Base-by-base conservation (phyloP, 2,797 vertebrate species). In the Urophycis tenuis region DNA sequence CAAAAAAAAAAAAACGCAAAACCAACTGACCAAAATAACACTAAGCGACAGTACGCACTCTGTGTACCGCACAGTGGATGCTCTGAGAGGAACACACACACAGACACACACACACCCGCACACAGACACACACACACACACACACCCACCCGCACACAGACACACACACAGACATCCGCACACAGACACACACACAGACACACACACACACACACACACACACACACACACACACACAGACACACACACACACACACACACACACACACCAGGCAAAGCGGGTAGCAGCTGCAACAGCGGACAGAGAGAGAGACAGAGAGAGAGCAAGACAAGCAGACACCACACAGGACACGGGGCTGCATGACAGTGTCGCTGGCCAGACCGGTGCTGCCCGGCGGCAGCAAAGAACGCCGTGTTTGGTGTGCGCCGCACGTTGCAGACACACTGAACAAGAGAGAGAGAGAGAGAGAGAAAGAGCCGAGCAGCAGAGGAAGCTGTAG, bases 171-270 rank as follows among this genome's bases (percentile, higher is more conserved):
- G 75, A 64, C 12, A 49, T 2, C 41, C n/a, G n/a, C n/a, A n/a
- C 83, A 64, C 84, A 80, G 81, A 19, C 49, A 83, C 86, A 90
- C 90, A 87, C 49, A 67, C 32, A 69, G 32, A 35, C 73, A 74
- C 73, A 53, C 73, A 53, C 73, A 53, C 73, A 53, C 41, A 74
- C 73, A 74, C 45, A 60, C 45, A 74, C 35, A 29, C 72, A 39
- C 72, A 73, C 22, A 31, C 36, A 45, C 72, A 34, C 36, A 41
- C 36, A 29, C 36, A 73, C 36, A 41, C 36, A 73, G 35, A 33
- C 74, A 53, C 45, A 75, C 74, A 78, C 73, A 74, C 25, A 60
- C 73, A 53, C 31, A 33, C 8, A 71, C 34, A 69, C 69, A 69
- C 22, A 45, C 74, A 74, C 79, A 64, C 12, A 49, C 14, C 41